phyloP scores from a whole-genome alignment of 53 echinoderm and acorn worm species.

The Arbacia lixula region DNA sequence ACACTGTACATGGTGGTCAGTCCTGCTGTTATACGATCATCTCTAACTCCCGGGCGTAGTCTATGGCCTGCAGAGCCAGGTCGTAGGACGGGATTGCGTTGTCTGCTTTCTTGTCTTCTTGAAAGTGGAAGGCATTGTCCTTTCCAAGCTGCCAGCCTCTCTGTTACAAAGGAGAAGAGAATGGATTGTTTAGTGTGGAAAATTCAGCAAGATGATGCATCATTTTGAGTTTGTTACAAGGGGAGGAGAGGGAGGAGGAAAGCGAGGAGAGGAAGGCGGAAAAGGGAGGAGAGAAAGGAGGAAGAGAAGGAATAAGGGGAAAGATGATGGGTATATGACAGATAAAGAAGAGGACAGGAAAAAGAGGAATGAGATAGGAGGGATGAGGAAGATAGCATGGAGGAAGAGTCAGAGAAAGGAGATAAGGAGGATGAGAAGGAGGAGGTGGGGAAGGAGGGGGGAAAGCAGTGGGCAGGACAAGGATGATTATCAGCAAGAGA shows the following conservation, averaged over 20 bases:
- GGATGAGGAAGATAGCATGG: no score
- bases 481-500: background rate
- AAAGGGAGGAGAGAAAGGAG: background rate
- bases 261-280: background rate
- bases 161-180: conserved; percentile 40
- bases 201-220: background rate
- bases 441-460: no score
- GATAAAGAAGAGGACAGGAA: background rate
- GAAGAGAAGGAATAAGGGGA: background rate
- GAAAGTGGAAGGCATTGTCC: conserved; percentile 84
- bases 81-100: conserved; percentile 89
- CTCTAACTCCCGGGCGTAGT: conserved; percentile 97
- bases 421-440: no score
- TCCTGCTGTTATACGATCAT: conserved; percentile 96
- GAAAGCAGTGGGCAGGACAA: background rate
- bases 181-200: background rate
- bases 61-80: conserved; percentile 89
- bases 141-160: conserved; percentile 79
- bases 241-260: background rate
- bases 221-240: background rate
- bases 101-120: conserved; percentile 90
- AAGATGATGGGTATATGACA: background rate
- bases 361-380: background rate
- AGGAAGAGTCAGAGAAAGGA: no score
- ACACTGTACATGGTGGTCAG: conserved; percentile 47